phyloP scores from a whole-genome alignment of 2,888 invertebrate genomes.

The Bembecia ichneumoniformis region DNA sequence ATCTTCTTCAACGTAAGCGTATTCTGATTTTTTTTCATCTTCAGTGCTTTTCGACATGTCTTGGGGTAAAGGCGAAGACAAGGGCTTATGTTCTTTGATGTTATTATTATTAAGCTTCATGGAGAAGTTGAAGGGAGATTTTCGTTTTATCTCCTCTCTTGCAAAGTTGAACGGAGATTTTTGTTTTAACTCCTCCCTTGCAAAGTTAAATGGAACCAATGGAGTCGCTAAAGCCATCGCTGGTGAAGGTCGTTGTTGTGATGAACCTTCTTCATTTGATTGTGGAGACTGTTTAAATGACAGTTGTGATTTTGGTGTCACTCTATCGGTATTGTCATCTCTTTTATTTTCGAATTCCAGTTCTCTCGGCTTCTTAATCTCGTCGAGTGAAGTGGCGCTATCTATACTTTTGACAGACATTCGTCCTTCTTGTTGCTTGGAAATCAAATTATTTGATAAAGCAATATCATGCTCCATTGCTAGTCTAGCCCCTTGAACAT shows the following conservation, averaged over 20 bases:
- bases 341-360: constrained; percentile 40
- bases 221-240: constrained; percentile 69
- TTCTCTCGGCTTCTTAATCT: constrained; percentile 46
- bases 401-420: constrained; percentile 61
- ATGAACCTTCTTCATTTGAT: constrained; percentile 76
- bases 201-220: constrained; percentile 40
- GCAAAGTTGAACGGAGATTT: constrained; percentile 49
- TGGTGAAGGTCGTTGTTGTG: constrained; percentile 77
- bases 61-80: constrained; percentile 41
- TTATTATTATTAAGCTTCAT: constrained; percentile 47
- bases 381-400: constrained; percentile 55
- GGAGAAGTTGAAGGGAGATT: constrained; percentile 49
- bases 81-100: constrained; percentile 28
- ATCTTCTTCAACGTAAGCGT: constrained; percentile 51
- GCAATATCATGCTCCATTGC: constrained; percentile 67
- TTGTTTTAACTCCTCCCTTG: constrained; percentile 44
- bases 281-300: constrained; percentile 76
- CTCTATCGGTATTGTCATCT: constrained; percentile 54
- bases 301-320: constrained; percentile 66
- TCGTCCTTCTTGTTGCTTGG: constrained; percentile 61
- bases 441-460: constrained; percentile 66
- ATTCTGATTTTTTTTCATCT: constrained; percentile 41
- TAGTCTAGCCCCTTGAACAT: constrained; percentile 66
- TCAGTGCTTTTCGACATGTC: constrained; percentile 45
- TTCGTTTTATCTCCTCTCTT: constrained; percentile 44